Conservation (phyloP, 2,797 vertebrate species). For the Lycodopsis pacificus region DNA sequence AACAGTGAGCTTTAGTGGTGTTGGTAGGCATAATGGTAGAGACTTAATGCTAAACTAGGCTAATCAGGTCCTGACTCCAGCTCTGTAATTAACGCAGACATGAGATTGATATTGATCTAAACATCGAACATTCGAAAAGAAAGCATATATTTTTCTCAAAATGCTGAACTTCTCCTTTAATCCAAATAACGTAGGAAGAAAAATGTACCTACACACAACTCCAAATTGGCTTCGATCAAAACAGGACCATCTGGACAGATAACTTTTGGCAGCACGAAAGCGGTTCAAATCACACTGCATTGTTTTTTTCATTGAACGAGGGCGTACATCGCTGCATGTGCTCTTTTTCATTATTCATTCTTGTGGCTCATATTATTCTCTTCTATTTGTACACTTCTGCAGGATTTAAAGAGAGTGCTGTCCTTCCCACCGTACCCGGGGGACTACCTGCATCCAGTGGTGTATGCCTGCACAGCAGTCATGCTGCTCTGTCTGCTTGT, state of each 20-base stretch:
- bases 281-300: neutral
- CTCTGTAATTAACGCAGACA: neutral
- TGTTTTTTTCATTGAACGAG: neutral
- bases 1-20: neutral
- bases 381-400: constrained; percentile 21
- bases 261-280: neutral
- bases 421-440: constrained; percentile 94
- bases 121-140: neutral
- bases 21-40: neutral
- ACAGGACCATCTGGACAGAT: neutral
- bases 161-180: neutral
- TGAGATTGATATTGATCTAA: neutral
- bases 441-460: constrained; percentile 97
- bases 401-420: constrained; percentile 96
- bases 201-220: neutral
- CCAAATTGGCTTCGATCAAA: neutral
- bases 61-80: neutral
- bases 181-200: neutral
- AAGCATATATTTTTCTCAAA: neutral
- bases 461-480: constrained; percentile 96
- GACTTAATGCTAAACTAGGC: neutral
- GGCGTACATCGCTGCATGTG: neutral
- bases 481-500: constrained; percentile 95
- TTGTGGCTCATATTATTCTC: neutral
- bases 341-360: neutral